Percentiles rank a stretch among this genome's conserved stretches.
Conservation (phyloP, 2,888 invertebrate genomes). For the Polydrusus tereticollis region DNA sequence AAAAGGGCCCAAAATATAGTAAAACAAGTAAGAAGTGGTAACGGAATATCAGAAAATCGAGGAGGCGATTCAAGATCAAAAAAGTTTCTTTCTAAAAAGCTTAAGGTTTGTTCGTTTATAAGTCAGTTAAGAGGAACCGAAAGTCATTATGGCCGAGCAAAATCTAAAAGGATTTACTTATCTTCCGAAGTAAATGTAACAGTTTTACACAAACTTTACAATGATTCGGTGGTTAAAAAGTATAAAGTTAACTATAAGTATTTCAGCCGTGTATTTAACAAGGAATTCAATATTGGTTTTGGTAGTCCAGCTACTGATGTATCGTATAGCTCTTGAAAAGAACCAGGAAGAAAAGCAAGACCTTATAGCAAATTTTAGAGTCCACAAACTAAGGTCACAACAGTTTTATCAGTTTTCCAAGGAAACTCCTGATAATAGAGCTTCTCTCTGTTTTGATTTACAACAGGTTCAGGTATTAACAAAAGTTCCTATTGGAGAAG, state of each 20-base stretch:
- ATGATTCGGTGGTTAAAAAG: not conserved
- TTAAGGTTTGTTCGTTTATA: too few species aligned
- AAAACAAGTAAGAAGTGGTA: too few species aligned
- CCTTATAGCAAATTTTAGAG: not conserved
- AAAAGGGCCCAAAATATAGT: too few species aligned
- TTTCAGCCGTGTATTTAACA: not conserved
- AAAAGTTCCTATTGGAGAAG: not conserved
- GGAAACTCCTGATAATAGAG: not conserved
- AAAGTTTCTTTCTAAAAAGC: too few species aligned
- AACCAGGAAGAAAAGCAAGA: not conserved
- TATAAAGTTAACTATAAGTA: not conserved
- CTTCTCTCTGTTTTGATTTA: not conserved
- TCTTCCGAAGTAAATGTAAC: too few species aligned
- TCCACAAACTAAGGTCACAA: not conserved
- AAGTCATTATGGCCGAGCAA: too few species aligned
- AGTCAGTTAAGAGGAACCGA: too few species aligned
- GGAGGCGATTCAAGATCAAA: too few species aligned
- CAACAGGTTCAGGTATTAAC: not conserved
- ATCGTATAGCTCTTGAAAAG: not conserved
- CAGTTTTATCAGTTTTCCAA: not conserved
- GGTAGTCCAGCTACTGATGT: slow-evolving; percentile 2
- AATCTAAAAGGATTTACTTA: too few species aligned
- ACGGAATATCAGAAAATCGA: too few species aligned
- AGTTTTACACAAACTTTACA: too few species aligned
- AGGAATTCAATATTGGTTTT: not conserved